Base-by-base conservation (phyloP, 2,113 vertebrate species). In the Oreochromis spilurus region DNA sequence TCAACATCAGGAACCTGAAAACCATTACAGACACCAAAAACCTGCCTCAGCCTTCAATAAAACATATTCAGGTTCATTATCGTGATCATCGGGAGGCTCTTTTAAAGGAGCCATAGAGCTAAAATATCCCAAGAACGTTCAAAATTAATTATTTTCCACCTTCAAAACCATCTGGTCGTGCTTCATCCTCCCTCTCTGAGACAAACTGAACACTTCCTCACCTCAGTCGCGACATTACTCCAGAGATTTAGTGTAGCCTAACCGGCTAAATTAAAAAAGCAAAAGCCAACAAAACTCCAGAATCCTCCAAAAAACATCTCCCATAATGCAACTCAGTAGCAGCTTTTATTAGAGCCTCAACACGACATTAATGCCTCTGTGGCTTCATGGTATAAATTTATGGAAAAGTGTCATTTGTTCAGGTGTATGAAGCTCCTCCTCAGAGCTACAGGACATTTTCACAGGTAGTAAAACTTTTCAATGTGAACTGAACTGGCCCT, bases 171-270 rank as follows among this genome's bases (percentile, higher is more conserved):
- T 50, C 82, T 52, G 58, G 26, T 21, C 7, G 8, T 13, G 65
- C 29, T 13, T 21, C 2, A 6, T 4, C 45, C 84, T 79, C 70
- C 70, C 85, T 80, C 50, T 36, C 77, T 84, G 86, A 91, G 84
- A 67, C 40, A 19, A 12, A 62, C 29, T 4, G 10, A 70, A 89
- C 34, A 50, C 17, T 75, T 84, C 54, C 40, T 8, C 72, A 83
- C 70, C 84, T 29, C 7, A 11, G 5, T 58, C 43, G 21, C 8
- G 1, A 75, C 70, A 29, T 50, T 43, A 72, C 40, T 72, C 16
- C 26, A 13, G 26, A 77, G 17, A 52, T 34, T 31, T 34, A 31
- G 45, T 77, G 43, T 12, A 10, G 65, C 65, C 21, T 72, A 45
- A 50, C 0, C 1, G 16, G 6, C 24, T 0, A 77, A 50, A 1